Conservation (phyloP, 2,113 vertebrate genomes). For the Terrapene triunguis region DNA sequence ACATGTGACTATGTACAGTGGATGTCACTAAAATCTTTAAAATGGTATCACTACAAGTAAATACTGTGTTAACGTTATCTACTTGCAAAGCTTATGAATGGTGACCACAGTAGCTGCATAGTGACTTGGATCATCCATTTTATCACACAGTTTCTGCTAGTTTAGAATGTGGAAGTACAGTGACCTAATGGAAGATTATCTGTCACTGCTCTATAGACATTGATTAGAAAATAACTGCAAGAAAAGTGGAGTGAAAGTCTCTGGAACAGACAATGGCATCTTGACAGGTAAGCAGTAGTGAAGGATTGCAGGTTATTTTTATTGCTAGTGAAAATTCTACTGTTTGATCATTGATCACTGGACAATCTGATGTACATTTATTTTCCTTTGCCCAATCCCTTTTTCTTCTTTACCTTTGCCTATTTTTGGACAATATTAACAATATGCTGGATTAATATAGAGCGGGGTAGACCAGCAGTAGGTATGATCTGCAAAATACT, state of each 20-base stretch:
- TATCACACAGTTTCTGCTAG: neutral
- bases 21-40: neutral
- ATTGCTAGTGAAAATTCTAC: neutral
- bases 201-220: fast-evolving
- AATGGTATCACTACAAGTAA: neutral
- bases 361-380: neutral
- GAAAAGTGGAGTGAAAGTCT: neutral
- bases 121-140: neutral
- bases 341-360: neutral
- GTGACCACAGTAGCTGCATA: neutral
- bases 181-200: neutral
- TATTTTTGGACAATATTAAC: neutral
- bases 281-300: neutral
- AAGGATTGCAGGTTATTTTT: neutral
- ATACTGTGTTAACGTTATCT: neutral
- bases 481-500: neutral
- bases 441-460: neutral
- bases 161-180: fast-evolving
- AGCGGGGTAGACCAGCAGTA: neutral
- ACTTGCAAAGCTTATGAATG: neutral
- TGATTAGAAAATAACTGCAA: neutral
- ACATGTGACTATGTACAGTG: neutral
- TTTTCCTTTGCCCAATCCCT: neutral
- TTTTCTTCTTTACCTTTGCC: neutral
- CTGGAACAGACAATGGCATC: neutral